Evolutionary conservation across 2,888 invertebrate species (phyloP), one percentile per base, ranked within the genome.

Genomic region (Stenchaetothrips biformis): DNA sequence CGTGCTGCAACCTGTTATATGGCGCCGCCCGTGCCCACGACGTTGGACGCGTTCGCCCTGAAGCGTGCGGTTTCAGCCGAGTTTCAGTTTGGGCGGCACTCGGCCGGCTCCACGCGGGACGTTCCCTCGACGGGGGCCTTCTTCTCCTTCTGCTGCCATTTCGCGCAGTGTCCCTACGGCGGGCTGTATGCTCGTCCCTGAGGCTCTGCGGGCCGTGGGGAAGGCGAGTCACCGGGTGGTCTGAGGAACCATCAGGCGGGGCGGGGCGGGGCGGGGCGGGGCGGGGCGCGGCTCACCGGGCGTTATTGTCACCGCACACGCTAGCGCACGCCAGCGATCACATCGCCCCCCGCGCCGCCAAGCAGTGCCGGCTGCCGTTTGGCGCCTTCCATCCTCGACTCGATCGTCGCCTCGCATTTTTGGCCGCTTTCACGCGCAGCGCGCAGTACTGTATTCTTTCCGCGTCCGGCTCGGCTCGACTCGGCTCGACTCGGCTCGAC

Each of bases 221-320:
- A 21, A 11, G 67, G 67, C 16, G 16, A 74, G 67, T 74, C 67
- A 74, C 67, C 67, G 67, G 67, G 67, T 74, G 67, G 67, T 74
- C 67, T 74, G 67, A 74, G 67, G 67, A 74, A 25, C 25, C 67
- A 74, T 74, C 67, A 74, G 21, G 25, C n/a, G 59, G 59, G 16
- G 13, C 4, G 6, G 59, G 59, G 37, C n/a, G n/a, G n/a, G n/a
- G n/a, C 4, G 37, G 37, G 59, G 59, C 16, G 59, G 59, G 59
- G 2, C 6, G 16, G 37, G 59, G 16, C 6, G 59, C 13, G 16
- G 59, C 59, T 59, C 59, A 59, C 59, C 67, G n/a, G 67, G 67
- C 67, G 67, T 74, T 74, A 74, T 74, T 74, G 67, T 74, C 67
- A 74, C 67, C 67, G 67, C 67, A 7, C 67, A 74, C 67, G 67